Evolutionary conservation across 1,140 invertebrate genomes (phyloP), one percentile per base, ranked within the genome.

Genomic region (Zaprionus africanus): DNA sequence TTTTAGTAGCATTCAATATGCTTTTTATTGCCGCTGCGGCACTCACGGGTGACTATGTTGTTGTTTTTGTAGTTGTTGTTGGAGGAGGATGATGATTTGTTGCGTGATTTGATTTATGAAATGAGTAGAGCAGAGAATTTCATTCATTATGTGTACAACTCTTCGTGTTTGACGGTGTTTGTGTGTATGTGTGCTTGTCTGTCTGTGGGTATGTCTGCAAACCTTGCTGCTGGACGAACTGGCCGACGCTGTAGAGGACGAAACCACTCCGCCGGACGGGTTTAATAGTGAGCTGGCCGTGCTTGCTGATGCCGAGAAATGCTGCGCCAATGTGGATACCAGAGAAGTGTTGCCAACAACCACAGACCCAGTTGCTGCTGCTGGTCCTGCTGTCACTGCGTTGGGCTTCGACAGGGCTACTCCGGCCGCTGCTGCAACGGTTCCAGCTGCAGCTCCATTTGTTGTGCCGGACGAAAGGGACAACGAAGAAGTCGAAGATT

Each of bases 1-100:
- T 92, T 78, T 92, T 92, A 19, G 90, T 92, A 70, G 91, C 91
- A 79, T 92, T 92, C 62, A 92, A 80, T 67, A 92, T 92, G 61
- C 79, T 92, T 75, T 92, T 92, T 56, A 92, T 92, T 49, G 91
- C 91, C 46, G 91, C 91, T 61, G 91, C 91, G 58, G 91, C 91
- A 62, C 91, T 92, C 53, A 92, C 91, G 54, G 91, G 84, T 73
- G 91, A 92, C 91, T 92, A 76, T 88, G 62, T 65, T 65, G 67
- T 76, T 15, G 53, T 67, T n/a, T n/a, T n/a, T 34, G 68, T 59
- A 67, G 78, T 68, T 79, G 69, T 58, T 57, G 57, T 51, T 49
- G 57, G 41, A 22, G 46, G 17, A 22, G 63, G 53, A 43, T 66
- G 63, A 43, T 65, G 61, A 12, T 17, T 56, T 24, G 69, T 74